Evolutionary conservation across 2,113 vertebrate species (phyloP).

Genomic region (Emydura subglobosa): DNA sequence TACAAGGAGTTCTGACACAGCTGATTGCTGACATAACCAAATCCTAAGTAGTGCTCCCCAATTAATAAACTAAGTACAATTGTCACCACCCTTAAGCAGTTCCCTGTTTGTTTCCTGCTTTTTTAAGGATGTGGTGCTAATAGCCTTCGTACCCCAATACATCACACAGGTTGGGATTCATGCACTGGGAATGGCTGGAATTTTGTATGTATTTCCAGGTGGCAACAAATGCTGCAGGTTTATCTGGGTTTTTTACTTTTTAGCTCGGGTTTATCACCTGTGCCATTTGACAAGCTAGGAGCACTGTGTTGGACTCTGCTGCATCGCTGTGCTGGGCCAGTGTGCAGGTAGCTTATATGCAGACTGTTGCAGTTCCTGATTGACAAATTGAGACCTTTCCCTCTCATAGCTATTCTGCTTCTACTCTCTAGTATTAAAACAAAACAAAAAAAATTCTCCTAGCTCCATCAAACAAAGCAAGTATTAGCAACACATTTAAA

Average conservation of each 20-base stretch:
- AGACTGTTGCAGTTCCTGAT: conserved; percentile 44
- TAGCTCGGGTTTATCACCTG: conserved; percentile 59
- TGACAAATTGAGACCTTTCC: conserved; percentile 57
- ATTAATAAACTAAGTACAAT: neutral
- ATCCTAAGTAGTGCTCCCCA: conserved; percentile 7
- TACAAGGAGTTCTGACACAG: neutral
- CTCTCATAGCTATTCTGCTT: conserved; percentile 63
- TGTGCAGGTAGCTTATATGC: conserved; percentile 63
- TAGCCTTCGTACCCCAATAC: neutral
- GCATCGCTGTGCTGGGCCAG: conserved; percentile 20
- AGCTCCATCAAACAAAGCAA: conserved; percentile 73
- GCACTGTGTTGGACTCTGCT: conserved; percentile 56
- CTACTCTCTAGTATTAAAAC: conserved; percentile 71
- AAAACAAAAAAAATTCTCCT: neutral
- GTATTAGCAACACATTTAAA: conserved; percentile 64
- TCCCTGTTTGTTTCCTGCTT: neutral
- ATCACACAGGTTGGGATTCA: neutral
- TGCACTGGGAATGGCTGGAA: neutral
- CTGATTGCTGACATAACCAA: neutral
- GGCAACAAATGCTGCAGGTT: conserved; percentile 32
- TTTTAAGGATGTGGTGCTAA: neutral
- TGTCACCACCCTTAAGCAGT: neutral
- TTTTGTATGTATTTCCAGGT: neutral
- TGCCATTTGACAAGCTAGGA: conserved; percentile 11
- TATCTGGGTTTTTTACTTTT: conserved; percentile 55